Conservation (phyloP, 2,888 invertebrate species). For the Acanthopleura granulata region DNA sequence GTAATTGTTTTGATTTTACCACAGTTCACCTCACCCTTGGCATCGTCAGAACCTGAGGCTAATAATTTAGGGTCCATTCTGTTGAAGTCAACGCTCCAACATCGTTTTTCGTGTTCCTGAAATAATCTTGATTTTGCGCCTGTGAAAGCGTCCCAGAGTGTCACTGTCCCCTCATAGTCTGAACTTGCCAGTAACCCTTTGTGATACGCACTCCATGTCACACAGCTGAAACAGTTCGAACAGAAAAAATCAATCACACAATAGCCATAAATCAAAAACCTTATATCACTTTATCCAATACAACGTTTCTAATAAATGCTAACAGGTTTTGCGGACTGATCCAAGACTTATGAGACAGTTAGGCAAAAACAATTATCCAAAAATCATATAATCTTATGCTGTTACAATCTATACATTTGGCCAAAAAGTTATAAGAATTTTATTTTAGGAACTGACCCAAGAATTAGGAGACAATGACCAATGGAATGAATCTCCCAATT, state of each 20-base stretch:
- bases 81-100: slow-evolving; percentile 97
- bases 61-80: slow-evolving; percentile 89
- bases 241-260: background rate
- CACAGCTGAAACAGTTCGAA: slow-evolving; percentile 76
- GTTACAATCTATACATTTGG: too few species aligned
- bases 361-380: too few species aligned
- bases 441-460: too few species aligned
- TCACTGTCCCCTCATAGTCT: slow-evolving; percentile 94
- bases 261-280: background rate
- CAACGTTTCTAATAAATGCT: background rate
- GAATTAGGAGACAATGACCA: too few species aligned
- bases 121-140: slow-evolving; percentile 75
- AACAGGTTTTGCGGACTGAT: too few species aligned
- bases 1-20: too few species aligned
- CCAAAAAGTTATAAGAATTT: too few species aligned
- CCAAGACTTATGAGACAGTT: too few species aligned
- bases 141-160: slow-evolving; percentile 90
- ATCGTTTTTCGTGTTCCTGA: slow-evolving; percentile 86
- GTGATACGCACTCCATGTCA: slow-evolving; percentile 94
- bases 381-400: too few species aligned
- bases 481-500: too few species aligned
- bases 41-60: slow-evolving; percentile 93
- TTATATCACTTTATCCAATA: background rate
- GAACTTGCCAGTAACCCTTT: slow-evolving; percentile 89
- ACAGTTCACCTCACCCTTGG: slow-evolving; percentile 72